Percentiles rank a stretch among this genome's conserved stretches.
Evolutionary conservation across 2,797 vertebrate genomes (phyloP).

Genomic region (Clarias pachynema): DNA sequence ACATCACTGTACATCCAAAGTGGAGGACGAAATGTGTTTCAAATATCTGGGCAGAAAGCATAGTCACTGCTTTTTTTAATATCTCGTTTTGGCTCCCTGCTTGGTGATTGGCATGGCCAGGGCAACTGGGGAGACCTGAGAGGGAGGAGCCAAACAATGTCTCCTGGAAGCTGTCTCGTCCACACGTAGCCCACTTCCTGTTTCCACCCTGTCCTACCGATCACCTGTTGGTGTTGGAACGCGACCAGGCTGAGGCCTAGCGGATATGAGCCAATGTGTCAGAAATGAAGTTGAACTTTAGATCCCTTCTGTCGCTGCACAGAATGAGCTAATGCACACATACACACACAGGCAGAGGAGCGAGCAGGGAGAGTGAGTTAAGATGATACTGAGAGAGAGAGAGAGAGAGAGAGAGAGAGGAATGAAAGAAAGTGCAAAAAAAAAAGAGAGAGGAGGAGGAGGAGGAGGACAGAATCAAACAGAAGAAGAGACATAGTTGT

Average conservation of each 20-base stretch:
- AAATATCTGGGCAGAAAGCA: conserved; percentile 11
- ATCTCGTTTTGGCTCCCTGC: conserved; percentile 16
- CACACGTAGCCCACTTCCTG: conserved; percentile 81
- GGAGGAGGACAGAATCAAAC: neutral
- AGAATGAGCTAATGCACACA: conserved; percentile 47
- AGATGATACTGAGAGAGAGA: neutral
- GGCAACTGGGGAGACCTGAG: conserved; percentile 60
- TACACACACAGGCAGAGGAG: conserved; percentile 39
- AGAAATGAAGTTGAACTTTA: conserved; percentile 82
- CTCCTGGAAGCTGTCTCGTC: conserved; percentile 78
- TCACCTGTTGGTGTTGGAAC: conserved; percentile 94
- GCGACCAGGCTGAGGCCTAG: conserved; percentile 76
- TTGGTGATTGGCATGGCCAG: conserved; percentile 37
- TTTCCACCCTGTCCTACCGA: conserved; percentile 75
- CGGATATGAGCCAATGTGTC: conserved; percentile 87
- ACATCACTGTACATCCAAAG: conserved; percentile 37
- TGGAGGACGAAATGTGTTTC: neutral
- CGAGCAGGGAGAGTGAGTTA: neutral
- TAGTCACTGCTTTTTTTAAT: conserved; percentile 4
- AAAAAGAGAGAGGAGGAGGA: neutral
- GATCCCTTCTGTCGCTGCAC: conserved; percentile 63
- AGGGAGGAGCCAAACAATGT: conserved; percentile 76
- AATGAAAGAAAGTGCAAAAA: neutral
- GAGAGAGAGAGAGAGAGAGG: conserved; percentile 7
- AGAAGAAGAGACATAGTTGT: conserved; percentile 16